These are phyloP conservation scores for Peromyscus aztecus DNA, from an alignment of 2,797 vertebrate genomes.

Conservation along the genomic window DNA sequence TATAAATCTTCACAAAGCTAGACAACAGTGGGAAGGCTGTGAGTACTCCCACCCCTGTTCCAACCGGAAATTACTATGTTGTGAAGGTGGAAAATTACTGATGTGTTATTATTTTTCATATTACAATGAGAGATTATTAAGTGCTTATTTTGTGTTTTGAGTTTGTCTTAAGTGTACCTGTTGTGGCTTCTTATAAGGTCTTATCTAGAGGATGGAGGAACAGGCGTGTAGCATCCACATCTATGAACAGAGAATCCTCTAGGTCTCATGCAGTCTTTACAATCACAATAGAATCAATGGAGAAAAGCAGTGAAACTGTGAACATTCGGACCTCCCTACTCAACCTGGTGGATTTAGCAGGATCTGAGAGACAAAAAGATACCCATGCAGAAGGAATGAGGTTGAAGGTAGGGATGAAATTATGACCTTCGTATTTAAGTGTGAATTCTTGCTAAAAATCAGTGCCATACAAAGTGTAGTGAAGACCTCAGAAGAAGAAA, in stretches of 20 bases:
- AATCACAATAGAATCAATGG: constrained; percentile 96
- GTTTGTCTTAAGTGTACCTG: background rate
- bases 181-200: constrained; percentile 85
- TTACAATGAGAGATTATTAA: background rate
- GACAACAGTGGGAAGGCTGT: background rate
- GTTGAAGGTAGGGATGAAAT: constrained; percentile 91
- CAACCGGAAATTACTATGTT: background rate
- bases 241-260: constrained; percentile 98
- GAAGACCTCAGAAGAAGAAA: background rate
- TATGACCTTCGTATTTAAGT: background rate
- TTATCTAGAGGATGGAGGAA: constrained; percentile 97
- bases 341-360: constrained; percentile 97
- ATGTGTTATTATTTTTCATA: background rate
- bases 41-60: background rate
- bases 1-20: background rate
- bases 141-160: background rate
- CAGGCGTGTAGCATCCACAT: constrained; percentile 96
- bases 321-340: constrained; percentile 96
- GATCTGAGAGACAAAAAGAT: constrained; percentile 97
- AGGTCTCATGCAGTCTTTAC: constrained; percentile 98
- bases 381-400: constrained; percentile 95
- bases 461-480: background rate
- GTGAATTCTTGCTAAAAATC: constrained; percentile 13
- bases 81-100: background rate
- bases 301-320: constrained; percentile 92